These are phyloP conservation scores for Egretta garzetta DNA, from an alignment of 2,113 vertebrate species.

Conservation along the genomic window DNA sequence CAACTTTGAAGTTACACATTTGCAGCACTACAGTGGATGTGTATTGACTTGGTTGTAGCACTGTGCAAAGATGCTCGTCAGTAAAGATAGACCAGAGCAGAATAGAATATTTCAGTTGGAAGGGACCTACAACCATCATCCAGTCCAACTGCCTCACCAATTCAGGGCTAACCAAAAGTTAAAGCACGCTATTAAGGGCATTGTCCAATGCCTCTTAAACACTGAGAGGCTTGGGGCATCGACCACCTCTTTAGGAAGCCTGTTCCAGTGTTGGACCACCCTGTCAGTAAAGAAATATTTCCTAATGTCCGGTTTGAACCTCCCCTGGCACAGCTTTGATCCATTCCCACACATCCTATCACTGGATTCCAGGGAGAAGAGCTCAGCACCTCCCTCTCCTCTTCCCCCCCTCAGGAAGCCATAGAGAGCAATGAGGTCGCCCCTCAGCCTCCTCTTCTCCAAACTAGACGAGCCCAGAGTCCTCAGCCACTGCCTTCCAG, in stretches of 20 bases:
- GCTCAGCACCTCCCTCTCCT: background rate
- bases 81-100: background rate
- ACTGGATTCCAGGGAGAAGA: background rate
- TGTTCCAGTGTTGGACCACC: background rate
- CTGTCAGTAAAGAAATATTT: background rate
- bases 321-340: background rate
- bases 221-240: background rate
- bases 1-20: background rate
- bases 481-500: background rate
- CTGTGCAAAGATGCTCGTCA: background rate
- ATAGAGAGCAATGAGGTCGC: background rate
- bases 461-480: background rate
- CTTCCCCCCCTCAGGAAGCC: background rate
- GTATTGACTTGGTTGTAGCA: background rate
- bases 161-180: background rate
- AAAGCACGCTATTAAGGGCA: background rate
- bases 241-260: background rate
- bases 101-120: background rate
- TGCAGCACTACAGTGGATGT: background rate
- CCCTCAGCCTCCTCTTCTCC: background rate
- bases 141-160: background rate
- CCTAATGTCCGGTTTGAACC: background rate
- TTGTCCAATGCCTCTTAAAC: background rate
- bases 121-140: rapidly evolving
- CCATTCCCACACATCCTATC: rapidly evolving